phyloP scores from a whole-genome alignment of 2,797 vertebrate genomes.

The Sebastes itinus region DNA sequence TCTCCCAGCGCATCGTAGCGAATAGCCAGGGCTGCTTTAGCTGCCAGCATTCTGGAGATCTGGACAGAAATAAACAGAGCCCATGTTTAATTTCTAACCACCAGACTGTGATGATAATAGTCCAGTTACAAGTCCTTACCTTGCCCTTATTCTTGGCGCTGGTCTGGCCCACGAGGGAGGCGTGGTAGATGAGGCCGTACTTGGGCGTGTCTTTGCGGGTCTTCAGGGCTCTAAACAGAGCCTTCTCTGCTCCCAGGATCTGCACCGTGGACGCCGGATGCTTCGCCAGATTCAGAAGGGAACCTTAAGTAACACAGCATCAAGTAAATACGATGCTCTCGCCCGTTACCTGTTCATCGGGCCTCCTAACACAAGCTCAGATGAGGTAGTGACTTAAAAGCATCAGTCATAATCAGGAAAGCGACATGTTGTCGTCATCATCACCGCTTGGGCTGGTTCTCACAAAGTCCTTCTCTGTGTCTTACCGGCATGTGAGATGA shows the following conservation, averaged over 20 bases:
- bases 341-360: fast-evolving
- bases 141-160: constrained; percentile 98
- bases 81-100: not conserved
- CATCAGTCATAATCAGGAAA: constrained; percentile 73
- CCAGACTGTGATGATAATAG: not conserved
- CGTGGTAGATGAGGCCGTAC: constrained; percentile 98
- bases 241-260: constrained; percentile 97
- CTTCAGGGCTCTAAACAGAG: constrained; percentile 96
- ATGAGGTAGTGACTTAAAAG: constrained; percentile 94
- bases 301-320: constrained; percentile 78
- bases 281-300: constrained; percentile 96
- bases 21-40: constrained; percentile 92
- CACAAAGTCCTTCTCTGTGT: fast-evolving
- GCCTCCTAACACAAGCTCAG: constrained; percentile 80
- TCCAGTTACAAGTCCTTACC: constrained; percentile 65
- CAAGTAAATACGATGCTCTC: not conserved
- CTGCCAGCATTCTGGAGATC: constrained; percentile 98
- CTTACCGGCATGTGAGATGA: constrained; percentile 96
- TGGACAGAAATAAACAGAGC: constrained; percentile 42
- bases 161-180: constrained; percentile 96
- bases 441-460: constrained; percentile 60
- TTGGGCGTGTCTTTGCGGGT: constrained; percentile 95
- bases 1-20: constrained; percentile 97
- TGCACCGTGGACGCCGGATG: constrained; percentile 98
- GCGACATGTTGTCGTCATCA: constrained; percentile 73